phyloP scores from a whole-genome alignment of 2,888 invertebrate species.

The Ferdinandea cuprea region DNA sequence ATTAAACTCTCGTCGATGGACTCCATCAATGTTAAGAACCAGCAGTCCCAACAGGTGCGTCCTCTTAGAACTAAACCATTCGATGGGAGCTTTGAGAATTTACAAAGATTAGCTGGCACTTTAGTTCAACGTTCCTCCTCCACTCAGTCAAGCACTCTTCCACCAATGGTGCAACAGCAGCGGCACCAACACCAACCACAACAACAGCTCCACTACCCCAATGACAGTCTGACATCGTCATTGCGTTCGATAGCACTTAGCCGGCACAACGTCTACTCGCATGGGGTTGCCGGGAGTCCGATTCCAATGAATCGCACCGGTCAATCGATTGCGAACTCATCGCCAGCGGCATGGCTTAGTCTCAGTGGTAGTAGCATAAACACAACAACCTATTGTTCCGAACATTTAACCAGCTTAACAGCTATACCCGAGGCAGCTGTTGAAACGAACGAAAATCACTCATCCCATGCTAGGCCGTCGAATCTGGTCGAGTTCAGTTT shows the following conservation, averaged over 20 bases:
- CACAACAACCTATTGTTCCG: constrained; percentile 77
- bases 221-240: constrained; percentile 77
- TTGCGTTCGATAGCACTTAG: constrained; percentile 76
- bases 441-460: constrained; percentile 47
- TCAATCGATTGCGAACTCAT: constrained; percentile 66
- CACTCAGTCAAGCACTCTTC: constrained; percentile 73
- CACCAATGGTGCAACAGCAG: constrained; percentile 51
- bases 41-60: constrained; percentile 83
- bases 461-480: constrained; percentile 64
- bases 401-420: constrained; percentile 79
- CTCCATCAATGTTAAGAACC: constrained; percentile 81
- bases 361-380: constrained; percentile 80
- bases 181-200: constrained; percentile 78
- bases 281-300: constrained; percentile 55
- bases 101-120: constrained; percentile 81
- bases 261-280: constrained; percentile 75
- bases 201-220: constrained; percentile 71
- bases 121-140: constrained; percentile 75
- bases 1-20: constrained; percentile 83
- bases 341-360: constrained; percentile 79
- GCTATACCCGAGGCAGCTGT: constrained; percentile 81
- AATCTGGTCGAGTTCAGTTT: constrained; percentile 82
- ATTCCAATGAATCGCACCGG: constrained; percentile 34
- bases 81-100: constrained; percentile 82
- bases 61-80: constrained; percentile 83